Conservation (phyloP, 2,797 vertebrate genomes). For the Artibeus jamaicensis region DNA sequence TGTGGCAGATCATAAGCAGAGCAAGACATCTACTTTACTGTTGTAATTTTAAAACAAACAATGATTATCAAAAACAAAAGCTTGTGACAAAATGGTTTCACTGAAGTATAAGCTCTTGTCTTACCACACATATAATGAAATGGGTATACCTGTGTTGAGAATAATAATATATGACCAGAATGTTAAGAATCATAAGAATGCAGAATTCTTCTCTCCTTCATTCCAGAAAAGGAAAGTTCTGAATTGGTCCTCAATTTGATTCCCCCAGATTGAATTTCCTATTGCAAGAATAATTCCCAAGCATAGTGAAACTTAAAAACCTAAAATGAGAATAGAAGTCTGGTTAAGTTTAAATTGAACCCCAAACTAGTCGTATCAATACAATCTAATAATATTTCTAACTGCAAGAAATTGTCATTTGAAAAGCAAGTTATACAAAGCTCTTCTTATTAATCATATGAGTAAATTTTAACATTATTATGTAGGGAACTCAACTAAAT, state of each 20-base stretch:
- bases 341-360: constrained; percentile 43
- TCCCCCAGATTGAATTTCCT: constrained; percentile 87
- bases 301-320: constrained; percentile 86
- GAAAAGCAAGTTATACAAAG: constrained; percentile 32
- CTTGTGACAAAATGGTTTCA: background rate
- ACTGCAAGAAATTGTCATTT: constrained; percentile 29
- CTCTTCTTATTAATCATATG: background rate
- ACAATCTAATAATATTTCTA: background rate
- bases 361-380: background rate
- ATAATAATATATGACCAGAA: constrained; percentile 89
- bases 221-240: constrained; percentile 80
- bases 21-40: background rate
- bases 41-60: constrained; percentile 29
- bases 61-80: background rate
- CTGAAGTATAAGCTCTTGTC: constrained; percentile 38
- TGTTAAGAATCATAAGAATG: constrained; percentile 86
- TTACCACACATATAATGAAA: constrained; percentile 88
- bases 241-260: constrained; percentile 80
- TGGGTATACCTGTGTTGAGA: constrained; percentile 87
- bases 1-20: background rate
- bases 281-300: constrained; percentile 85
- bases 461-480: constrained; percentile 24
- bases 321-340: constrained; percentile 75
- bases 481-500: background rate
- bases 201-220: constrained; percentile 73